Percentiles rank a stretch among this genome's conserved stretches.
Conservation (phyloP, 2,797 vertebrate species). For the Myripristis murdjan region DNA sequence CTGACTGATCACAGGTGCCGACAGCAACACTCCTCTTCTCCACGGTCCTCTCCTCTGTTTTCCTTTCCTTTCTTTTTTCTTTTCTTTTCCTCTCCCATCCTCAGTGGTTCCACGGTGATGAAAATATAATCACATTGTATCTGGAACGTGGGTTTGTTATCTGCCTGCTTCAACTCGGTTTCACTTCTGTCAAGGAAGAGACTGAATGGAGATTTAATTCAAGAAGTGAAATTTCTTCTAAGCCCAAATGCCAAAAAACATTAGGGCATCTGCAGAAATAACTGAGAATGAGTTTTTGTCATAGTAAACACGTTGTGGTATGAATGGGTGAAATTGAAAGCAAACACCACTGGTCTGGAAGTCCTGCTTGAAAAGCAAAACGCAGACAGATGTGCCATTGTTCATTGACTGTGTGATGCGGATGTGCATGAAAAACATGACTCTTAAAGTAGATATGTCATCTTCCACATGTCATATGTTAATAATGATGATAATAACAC, state of each 20-base stretch:
- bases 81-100: not conserved
- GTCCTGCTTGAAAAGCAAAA: not conserved
- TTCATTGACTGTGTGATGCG: not conserved
- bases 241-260: not conserved
- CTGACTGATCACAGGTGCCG: slow-evolving; percentile 68
- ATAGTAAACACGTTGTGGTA: not conserved
- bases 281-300: not conserved
- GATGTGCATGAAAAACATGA: not conserved
- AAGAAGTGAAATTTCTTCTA: slow-evolving; percentile 19
- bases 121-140: slow-evolving; percentile 39
- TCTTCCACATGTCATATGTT: not conserved
- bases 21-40: slow-evolving; percentile 12
- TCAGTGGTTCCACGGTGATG: not conserved
- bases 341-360: not conserved
- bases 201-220: slow-evolving; percentile 12
- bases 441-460: not conserved
- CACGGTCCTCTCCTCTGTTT: not conserved
- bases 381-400: too few species aligned
- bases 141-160: slow-evolving; percentile 11
- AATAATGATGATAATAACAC: not conserved
- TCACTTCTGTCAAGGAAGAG: slow-evolving; percentile 5
- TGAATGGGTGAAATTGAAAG: not conserved
- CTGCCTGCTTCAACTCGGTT: slow-evolving; percentile 12
- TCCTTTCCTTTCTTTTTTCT: not conserved
- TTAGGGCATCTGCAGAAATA: not conserved